phyloP scores from a whole-genome alignment of 2,888 invertebrate genomes.

The Chorisops tibialis region DNA sequence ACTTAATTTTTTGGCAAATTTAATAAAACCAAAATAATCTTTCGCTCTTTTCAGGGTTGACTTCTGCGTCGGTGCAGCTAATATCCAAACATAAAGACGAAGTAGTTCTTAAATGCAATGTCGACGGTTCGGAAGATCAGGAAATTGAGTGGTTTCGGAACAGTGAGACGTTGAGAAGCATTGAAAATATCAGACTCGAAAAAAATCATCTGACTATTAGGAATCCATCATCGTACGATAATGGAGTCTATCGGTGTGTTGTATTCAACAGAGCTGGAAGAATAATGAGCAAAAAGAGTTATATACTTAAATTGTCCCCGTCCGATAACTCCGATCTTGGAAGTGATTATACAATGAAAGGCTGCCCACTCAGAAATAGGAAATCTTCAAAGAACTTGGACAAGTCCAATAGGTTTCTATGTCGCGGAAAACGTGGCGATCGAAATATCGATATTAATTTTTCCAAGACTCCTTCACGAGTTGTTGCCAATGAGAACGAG shows the following conservation, averaged over 20 bases:
- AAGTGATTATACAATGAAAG: slow-evolving; percentile 30
- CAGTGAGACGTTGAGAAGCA: slow-evolving; percentile 59
- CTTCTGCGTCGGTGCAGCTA: slow-evolving; percentile 45
- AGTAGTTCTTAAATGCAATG: slow-evolving; percentile 47
- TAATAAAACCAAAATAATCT: too few relatives aligned
- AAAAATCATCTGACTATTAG: slow-evolving; percentile 46
- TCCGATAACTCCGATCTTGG: slow-evolving; percentile 11
- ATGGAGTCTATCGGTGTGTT: slow-evolving; percentile 71
- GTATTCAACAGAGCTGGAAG: slow-evolving; percentile 66
- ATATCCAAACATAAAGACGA: slow-evolving; percentile 44
- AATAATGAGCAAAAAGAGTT: slow-evolving; percentile 47
- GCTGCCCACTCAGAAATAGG: slow-evolving; percentile 44
- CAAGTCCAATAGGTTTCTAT: slow-evolving; percentile 44
- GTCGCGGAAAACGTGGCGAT: slow-evolving; percentile 49
- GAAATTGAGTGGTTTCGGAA: slow-evolving; percentile 55
- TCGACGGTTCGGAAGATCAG: slow-evolving; percentile 44
- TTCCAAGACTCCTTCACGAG: slow-evolving; percentile 56
- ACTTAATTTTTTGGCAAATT: too few relatives aligned
- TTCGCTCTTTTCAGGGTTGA: slow-evolving; percentile 45
- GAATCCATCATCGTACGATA: slow-evolving; percentile 53
- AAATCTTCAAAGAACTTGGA: slow-evolving; percentile 42
- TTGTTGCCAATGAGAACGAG: slow-evolving; percentile 64
- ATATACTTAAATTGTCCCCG: slow-evolving; percentile 38
- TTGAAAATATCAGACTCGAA: slow-evolving; percentile 59
- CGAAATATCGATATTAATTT: slow-evolving; percentile 34